These are phyloP conservation scores for Orchesellides sinensis DNA, from an alignment of 2,888 invertebrate species.

Conservation along the genomic window DNA sequence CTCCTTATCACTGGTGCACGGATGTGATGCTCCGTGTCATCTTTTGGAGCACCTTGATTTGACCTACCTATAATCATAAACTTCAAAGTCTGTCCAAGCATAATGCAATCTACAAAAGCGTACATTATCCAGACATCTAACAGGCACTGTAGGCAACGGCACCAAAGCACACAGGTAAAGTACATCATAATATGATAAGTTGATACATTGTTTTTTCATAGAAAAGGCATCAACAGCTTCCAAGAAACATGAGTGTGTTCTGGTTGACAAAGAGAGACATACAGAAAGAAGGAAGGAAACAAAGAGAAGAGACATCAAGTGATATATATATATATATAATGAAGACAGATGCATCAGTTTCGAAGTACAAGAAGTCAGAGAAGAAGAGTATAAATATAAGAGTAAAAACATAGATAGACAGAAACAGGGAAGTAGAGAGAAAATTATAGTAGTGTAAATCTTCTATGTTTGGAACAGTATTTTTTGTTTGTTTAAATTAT, in stretches of 20 bases:
- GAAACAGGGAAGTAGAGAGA: conserved; percentile 24
- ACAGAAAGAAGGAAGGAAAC: neutral
- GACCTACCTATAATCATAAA: conserved; percentile 65
- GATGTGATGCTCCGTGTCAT: neutral
- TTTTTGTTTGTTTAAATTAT: too few species aligned
- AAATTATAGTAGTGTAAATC: too few species aligned
- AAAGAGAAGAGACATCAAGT: conserved; percentile 24
- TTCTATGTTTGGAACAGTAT: too few species aligned
- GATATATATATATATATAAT: neutral
- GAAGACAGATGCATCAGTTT: neutral
- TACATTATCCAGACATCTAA: conserved; percentile 16
- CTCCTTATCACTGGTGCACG: neutral
- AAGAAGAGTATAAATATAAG: conserved; percentile 14
- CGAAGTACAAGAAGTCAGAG: conserved; percentile 15
- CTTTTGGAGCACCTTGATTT: conserved; percentile 36
- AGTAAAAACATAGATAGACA: conserved; percentile 42
- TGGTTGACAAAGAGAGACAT: conserved; percentile 24
- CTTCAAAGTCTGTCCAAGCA: conserved; percentile 63
- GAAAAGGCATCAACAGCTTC: conserved; percentile 29
- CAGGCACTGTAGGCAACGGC: conserved; percentile 54
- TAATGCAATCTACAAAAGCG: conserved; percentile 42
- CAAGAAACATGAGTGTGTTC: conserved; percentile 24
- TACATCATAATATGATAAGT: conserved; percentile 7
- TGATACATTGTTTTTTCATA: conserved; percentile 16
- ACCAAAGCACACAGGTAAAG: conserved; percentile 10